Base-by-base conservation (phyloP, 2,797 vertebrate genomes). In the Ctenosaura bakeri region DNA sequence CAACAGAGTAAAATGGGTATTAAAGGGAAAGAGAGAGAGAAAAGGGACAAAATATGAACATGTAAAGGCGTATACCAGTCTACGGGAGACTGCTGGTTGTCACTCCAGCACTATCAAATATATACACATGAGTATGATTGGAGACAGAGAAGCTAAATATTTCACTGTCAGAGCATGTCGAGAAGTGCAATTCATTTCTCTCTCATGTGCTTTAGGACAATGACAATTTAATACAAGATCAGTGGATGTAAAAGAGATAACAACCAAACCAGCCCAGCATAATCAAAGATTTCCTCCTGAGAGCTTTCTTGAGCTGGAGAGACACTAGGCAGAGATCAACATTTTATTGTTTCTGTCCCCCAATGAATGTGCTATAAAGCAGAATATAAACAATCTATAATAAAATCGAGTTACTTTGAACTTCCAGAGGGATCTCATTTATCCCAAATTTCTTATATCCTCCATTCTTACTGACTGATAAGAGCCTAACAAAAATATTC, bases 111-210 rank as follows among this genome's bases (percentile, higher is more conserved):
- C 96, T 96, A 97, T 97, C 98, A 98, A 97, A 97, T 96, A 97
- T 93, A 97, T 93, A 97, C 96, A 97, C 97, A 97, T 97, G 98
- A 98, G 98, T 98, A 98, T 98, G 98, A 98, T 88, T 97, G 97
- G 97, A 98, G 98, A 98, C 98, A 97, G 98, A 98, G 97, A 97
- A 97, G 97, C 97, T 97, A 98, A 98, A 99, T 99, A 99, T 98
- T 98, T 99, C 99, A 99, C 98, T 99, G 98, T 99, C 98, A 99
- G 95, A 96, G 94, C 95, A 96, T 94, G 96, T 96, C 94, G 94
- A 97, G 96, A 97, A 97, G 95, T 91, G 96, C 97, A 97, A 98
- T 99, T 98, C 98, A 98, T 99, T 99, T 98, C 98, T 95, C 97
- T 97, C 97, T 96, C 96, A 94, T 95, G 95, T 97, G 97, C 97